Base-by-base conservation (phyloP, 1,140 invertebrate genomes). In the Papilio glaucus region DNA sequence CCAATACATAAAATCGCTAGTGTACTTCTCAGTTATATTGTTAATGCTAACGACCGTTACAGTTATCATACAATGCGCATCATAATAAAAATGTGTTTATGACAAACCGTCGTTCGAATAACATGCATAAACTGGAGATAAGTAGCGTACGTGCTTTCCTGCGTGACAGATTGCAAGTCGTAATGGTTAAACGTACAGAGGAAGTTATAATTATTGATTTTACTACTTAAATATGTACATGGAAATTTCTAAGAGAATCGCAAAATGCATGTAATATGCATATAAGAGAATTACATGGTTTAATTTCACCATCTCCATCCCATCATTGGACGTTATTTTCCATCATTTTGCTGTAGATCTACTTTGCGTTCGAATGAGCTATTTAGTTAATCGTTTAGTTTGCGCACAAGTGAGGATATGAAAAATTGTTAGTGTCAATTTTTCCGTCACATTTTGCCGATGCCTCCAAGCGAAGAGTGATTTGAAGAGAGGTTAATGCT, bases 81-180 rank as follows among this genome's bases (percentile, higher is more conserved):
- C 49, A 57, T 21, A 57, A 26, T 57, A 57, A 57, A 57, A 49
- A 45, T n/a, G 21, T 57, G 49, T 57, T 26, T 57, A 57, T 57
- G 49, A 57, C 49, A 57, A 26, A 57, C 49, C 49, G 15, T 57
- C 18, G 10, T 26, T 12, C 49, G 49, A 57, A 57, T 57, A 57
- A 57, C 18, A 57, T 57, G 49, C 49, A 24, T 57, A 57, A 57
- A 57, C 24, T 57, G 24, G 9, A 57, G 49, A 57, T 57, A 26
- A 57, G 10, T 57, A 12, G 49, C 42, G 42, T 45, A 57, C 49
- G 49, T 24, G 49, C 21, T 26, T 57, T 57, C 49, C 49, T 57
- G 8, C 12, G 18, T 57, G 18, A 57, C 49, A 57, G 49, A 57
- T 57, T 26, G 21, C 49, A 24, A 57, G 10, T 24, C 21, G 21